Evolutionary conservation across 2,113 vertebrate species (phyloP).

Genomic region (Anthoscopus minutus): DNA sequence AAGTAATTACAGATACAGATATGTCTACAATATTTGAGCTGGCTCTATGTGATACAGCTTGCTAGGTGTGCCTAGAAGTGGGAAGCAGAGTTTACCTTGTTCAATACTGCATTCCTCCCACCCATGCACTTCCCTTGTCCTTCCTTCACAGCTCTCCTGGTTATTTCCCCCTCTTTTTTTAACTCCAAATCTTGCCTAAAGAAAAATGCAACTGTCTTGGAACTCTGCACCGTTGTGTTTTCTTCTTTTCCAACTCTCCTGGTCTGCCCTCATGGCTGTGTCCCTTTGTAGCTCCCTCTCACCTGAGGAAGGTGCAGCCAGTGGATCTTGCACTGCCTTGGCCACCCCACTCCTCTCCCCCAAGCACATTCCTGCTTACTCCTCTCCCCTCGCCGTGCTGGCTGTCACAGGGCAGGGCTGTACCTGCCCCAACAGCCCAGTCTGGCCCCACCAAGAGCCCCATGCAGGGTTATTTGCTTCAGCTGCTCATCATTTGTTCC

Average conservation of each 20-base stretch:
- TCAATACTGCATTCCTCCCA: neutral
- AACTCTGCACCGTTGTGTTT: neutral
- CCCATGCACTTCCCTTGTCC: neutral
- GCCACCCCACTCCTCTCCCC: neutral
- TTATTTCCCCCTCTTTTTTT: neutral
- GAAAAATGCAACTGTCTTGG: neutral
- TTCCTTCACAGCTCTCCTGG: neutral
- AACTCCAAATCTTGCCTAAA: neutral
- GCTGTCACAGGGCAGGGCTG: neutral
- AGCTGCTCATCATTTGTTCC: neutral
- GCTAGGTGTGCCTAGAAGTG: accelerated
- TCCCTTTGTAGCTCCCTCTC: no score
- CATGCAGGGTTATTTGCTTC: neutral
- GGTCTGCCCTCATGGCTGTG: neutral
- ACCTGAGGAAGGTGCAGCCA: neutral
- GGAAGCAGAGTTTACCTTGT: no score
- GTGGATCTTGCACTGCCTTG: neutral
- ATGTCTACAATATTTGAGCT: accelerated
- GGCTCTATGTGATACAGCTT: accelerated
- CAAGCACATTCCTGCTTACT: accelerated
- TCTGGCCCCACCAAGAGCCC: neutral
- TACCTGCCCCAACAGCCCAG: neutral
- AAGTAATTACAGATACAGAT: neutral
- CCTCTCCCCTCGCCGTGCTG: neutral
- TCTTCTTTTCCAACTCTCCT: neutral